phyloP scores from a whole-genome alignment of 2,888 invertebrate genomes.

The Synanthedon andrenaeformis region DNA sequence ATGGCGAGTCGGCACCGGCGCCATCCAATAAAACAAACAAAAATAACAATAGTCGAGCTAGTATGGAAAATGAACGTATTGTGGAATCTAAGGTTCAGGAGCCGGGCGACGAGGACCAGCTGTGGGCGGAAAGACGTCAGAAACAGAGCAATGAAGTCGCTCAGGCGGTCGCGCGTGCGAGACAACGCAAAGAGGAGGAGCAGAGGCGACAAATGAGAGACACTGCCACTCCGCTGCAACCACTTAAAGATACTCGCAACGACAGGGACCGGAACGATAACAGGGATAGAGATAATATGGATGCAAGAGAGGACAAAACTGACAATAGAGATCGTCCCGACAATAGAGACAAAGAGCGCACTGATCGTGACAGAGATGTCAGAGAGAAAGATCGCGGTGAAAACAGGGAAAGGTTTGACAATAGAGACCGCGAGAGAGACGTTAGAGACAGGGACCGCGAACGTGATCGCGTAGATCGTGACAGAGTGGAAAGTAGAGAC shows the following conservation, averaged over 20 bases:
- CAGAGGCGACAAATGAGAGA: constrained; percentile 76
- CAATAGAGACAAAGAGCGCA: constrained; percentile 9
- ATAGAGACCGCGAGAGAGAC: constrained; percentile 10
- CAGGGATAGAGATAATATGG: constrained; percentile 32
- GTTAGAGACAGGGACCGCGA: constrained; percentile 32
- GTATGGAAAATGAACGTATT: constrained; percentile 43
- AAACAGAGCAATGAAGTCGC: constrained; percentile 80
- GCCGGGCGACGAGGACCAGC: constrained; percentile 59
- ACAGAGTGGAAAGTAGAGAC: constrained; percentile 18
- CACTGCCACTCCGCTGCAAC: constrained; percentile 30
- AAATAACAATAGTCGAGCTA: constrained; percentile 36
- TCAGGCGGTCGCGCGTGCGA: constrained; percentile 84
- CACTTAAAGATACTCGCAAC: constrained; percentile 28
- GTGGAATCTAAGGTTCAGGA: constrained; percentile 46
- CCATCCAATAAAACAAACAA: constrained; percentile 31
- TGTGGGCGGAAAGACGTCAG: constrained; percentile 78
- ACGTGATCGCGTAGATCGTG: constrained; percentile 18
- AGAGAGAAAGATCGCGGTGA: constrained; percentile 13
- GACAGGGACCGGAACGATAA: constrained; percentile 22
- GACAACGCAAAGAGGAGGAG: constrained; percentile 89
- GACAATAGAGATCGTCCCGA: constrained; percentile 32
- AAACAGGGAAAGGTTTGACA: constrained; percentile 10
- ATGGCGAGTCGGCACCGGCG: constrained; percentile 77
- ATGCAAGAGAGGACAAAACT: constrained; percentile 21
- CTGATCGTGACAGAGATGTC: constrained; percentile 6